These are phyloP conservation scores for Eospalax fontanierii DNA, from an alignment of 2,797 vertebrate genomes.

Conservation along the genomic window DNA sequence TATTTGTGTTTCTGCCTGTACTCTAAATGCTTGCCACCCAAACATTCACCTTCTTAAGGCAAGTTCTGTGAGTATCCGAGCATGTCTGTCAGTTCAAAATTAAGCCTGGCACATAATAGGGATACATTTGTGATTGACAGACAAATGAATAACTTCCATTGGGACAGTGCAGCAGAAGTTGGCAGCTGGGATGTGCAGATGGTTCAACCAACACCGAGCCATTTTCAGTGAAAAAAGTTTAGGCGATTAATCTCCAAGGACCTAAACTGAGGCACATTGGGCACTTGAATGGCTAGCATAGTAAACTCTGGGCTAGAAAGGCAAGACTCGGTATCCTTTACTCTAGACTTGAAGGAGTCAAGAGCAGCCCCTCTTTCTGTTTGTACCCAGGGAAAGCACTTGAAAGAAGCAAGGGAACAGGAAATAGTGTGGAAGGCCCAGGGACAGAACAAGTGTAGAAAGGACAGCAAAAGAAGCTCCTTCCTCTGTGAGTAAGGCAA, in stretches of 20 bases:
- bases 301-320: neutral
- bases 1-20: constrained; percentile 40
- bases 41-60: neutral
- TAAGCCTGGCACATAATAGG: neutral
- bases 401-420: neutral
- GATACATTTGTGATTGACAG: neutral
- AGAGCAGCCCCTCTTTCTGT: neutral
- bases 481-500: neutral
- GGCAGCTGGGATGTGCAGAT: neutral
- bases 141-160: neutral
- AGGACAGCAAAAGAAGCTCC: neutral
- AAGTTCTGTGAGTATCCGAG: neutral
- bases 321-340: neutral
- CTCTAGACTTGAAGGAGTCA: neutral
- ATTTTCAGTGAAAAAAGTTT: neutral
- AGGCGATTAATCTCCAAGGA: neutral
- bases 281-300: neutral
- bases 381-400: neutral
- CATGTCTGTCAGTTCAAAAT: neutral
- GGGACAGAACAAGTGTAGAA: neutral
- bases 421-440: neutral
- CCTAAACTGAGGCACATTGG: neutral
- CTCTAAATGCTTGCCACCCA: neutral
- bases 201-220: neutral
- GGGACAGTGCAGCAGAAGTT: neutral